Evolutionary conservation across 2,888 invertebrate species (phyloP), one percentile per base, ranked within the genome.

Genomic region (Oscheius sp.): DNA sequence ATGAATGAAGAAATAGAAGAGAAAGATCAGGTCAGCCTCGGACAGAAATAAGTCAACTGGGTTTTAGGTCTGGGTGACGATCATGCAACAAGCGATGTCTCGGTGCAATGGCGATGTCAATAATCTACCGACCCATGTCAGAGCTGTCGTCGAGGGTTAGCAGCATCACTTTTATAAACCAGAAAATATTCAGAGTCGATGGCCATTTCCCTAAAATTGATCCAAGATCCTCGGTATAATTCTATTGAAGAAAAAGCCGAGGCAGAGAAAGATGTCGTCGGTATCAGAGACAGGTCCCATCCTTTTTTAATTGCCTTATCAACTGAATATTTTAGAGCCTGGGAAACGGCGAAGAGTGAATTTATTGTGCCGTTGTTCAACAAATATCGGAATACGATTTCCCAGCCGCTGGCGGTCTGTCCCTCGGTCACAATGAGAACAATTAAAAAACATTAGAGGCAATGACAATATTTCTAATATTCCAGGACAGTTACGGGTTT

Each of bases 161-260:
- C 16, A n/a, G 21, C 16, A 29, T 7, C 27, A 5, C 13, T 21
- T 55, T 55, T 35, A 6, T 55, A 9, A 5, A 9, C 29, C 16
- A n/a, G 27, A 27, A 2, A 35, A n/a, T 61, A 2, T 82, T 61
- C 69, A 86, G 87, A 87, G 71, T 87, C 87, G 1, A 87, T 87
- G 87, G 76, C 76, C 25, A 80, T 87, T 55, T 86, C 86, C 1
- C 69, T 87, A 55, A 84, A 87, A 64, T 70, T 87, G 55, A 87
- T 87, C 69, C 84, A 86, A 58, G 87, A 87, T 66, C 46, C 79
- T 0, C 74, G 83, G 18, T 87, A 87, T 75, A 87, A 87, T 69
- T 75, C 80, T 55, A 87, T 87, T 46, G 87, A 87, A 63, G 87
- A 87, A 61, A 80, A 85, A 46, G 79, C 79, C 9, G 83, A 83